Evolutionary conservation across 1,140 invertebrate species (phyloP), one percentile per base, ranked within the genome.

Genomic region (Micrasema longulum): DNA sequence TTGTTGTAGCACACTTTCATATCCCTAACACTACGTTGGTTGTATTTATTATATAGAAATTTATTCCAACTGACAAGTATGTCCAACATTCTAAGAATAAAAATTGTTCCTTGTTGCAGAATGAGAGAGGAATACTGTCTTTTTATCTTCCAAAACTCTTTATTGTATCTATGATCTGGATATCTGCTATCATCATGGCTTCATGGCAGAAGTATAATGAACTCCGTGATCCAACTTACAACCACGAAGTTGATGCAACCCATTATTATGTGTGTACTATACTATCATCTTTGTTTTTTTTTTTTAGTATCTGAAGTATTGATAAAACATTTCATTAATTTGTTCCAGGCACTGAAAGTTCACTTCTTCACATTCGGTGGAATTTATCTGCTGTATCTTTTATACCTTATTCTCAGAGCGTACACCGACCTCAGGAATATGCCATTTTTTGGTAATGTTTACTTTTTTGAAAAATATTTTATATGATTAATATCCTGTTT

Each of bases 341-440:
- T 75, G n/a, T 91, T 89, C 53, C 82, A 93, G 93, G 89, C 90
- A 38, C 89, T 95, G 73, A 94, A 97, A 84, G 87, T 93, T 52
- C 94, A 95, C 80, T 97, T 98, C 85, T 95, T 95, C 80, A 89
- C 93, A 14, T 89, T 94, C 77, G 90, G 93, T 71, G 89, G 90
- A 45, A 79, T 96, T 70, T 98, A 98, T 80, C 86, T 97, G 47
- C 81, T 95, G 9, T 98, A 97, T 84, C 83, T 98, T 55, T 77
- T 93, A 0, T 89, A 95, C 76, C 84, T 98, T 16, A 90, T 97
- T 69, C 83, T 98, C 18, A 91, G 92, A 78, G 96, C 96, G 1
- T 98, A 97, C 79, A 96, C 92, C 75, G 97, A 99, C 85, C 86
- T 99, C 26, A 88, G 95, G 78, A 94, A 95, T 9, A 98, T 98